Evolutionary conservation across 2,797 vertebrate species (phyloP), one percentile per base, ranked within the genome.

Genomic region (Rhodeus uyekii): DNA sequence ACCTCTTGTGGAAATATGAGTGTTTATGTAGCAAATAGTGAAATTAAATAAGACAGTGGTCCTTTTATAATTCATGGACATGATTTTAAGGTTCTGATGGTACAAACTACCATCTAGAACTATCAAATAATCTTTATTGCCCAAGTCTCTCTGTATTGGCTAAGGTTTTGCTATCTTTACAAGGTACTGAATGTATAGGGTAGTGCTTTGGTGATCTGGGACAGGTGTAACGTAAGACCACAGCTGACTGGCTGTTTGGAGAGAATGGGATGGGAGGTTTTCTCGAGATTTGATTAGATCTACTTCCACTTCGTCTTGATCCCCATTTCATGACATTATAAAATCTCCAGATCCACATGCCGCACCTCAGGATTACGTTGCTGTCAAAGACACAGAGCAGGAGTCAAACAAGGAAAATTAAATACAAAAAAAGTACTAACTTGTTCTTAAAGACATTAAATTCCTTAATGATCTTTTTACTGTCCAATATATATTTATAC

Each of bases 281-380:
- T 13, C 53, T 65, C 27, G 55, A 81, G 69, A 84, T 84, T 61
- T 61, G 64, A 55, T 44, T 67, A 36, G 10, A 42, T 74, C 55
- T 65, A 69, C 83, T 81, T 75, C 38, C 60, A 75, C 68, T 84
- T 82, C n/a, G 53, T 74, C 32, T 7, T 29, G 27, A 8, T 60
- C 55, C 64, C 38, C 55, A 19, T n/a, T 14, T 69, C 42, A 18
- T 76, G 65, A 58, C 46, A 44, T 92, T 95, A 99, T 72, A 99
- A 85, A 79, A 99, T 99, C 92, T 99, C 98, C 94, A 99, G 92
- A 92, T 99, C 98, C 16, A 99, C 97, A 0, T 99, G 98, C 58
- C 98, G 97, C 82, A 99, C 95, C 86, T 99, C 98, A 18, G 98
- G 98, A 92, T 99, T 99, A 53, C 96, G 94, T 96, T 96, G 95